Base-by-base conservation (phyloP, 2,888 invertebrate species). In the Lasioglossum malachurum region DNA sequence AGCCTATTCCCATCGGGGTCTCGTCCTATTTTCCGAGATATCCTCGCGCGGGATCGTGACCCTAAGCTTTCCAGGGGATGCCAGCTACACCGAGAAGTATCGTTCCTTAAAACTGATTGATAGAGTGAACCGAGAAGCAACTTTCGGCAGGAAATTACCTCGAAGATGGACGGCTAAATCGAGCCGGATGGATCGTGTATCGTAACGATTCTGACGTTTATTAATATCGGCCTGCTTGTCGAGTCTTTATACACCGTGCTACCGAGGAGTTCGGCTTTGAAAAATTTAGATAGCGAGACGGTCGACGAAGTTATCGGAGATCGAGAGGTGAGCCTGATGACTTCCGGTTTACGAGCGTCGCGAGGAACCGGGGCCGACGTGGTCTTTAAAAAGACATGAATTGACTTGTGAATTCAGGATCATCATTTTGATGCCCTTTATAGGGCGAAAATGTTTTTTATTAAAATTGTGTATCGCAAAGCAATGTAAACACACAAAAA, bases 71-170 rank as follows among this genome's bases (percentile, higher is more conserved):
- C 3, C 49, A 12, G 31, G 74, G 49, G 73, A 82, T 75, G 57
- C 49, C 69, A 35, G 74, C 35, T 14, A 12, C 41, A 1, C 10
- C 19, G 31, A 10, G 64, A 19, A 53, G 75, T 73, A 75, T 41
- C 84, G 64, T 49, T 74, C 72, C 79, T 57, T 83, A 83, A 44
- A 23, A 12, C 80, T 78, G 87, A 83, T 80, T 53, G 83, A 83
- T 74, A 44, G 78, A 19, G 53, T 69, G 60, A 64, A 38, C 49
- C 80, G 44, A 27, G 57, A 16, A 16, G 67, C 64, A 87, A 78
- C 75, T 80, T 81, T 75, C 71, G 31, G 7, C 72, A 49, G 86
- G 80, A 86, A 83, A 86, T 86, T 86, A 78, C 80, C 60, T 69
- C 38, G 27, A 53, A 53, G 74, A 67, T 44, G 31, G 69, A 69